Base-by-base conservation (phyloP, 2,113 vertebrate genomes). In the Grus americana region DNA sequence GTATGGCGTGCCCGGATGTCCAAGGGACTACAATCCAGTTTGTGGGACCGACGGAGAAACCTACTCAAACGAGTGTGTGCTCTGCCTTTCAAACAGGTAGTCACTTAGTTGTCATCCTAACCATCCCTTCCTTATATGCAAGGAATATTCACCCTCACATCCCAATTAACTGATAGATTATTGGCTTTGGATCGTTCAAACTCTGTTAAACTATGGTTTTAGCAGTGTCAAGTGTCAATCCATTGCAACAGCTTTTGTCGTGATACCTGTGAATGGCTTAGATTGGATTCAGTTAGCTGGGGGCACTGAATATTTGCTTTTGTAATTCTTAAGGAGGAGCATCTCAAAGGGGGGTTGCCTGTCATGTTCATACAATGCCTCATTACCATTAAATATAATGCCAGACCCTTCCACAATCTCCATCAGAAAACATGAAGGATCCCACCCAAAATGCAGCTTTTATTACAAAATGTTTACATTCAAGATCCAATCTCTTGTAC, bases 31-130 rank as follows among this genome's bases (percentile, higher is more conserved):
- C 89, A 40, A 30, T 4, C 98, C 98, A 0, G 97, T 98, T 0
- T 98, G 98, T 46, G 98, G 97, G 65, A 98, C 97, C 1, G 93
- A 98, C 42, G 97, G 97, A 75, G 18, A 89, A n/a, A 97, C 97
- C 21, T 98, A 98, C 1, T 49, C 94, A 8, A 98, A 98, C 0
- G 97, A 98, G 86, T 98, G 98, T 49, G 62, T 96, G 70, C 95
- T 98, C 81, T 98, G 98, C 79, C 47, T 90, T 55, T 88, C 83
- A 8, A 98, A 97, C 97, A 97, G 94, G 98, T 98, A 96, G 34
- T 21, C 23, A 4, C 54, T 38, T 29, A 8, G 2, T 0, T 22
- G 47, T 5, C 19, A 29, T 40, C 36, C 36, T 50, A n/a, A n/a
- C 38, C 32, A 47, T n/a, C 44, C 34, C 38, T 90, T 73, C 66